Base-by-base conservation (phyloP, 2,797 vertebrate species). In the Coluber constrictor region DNA sequence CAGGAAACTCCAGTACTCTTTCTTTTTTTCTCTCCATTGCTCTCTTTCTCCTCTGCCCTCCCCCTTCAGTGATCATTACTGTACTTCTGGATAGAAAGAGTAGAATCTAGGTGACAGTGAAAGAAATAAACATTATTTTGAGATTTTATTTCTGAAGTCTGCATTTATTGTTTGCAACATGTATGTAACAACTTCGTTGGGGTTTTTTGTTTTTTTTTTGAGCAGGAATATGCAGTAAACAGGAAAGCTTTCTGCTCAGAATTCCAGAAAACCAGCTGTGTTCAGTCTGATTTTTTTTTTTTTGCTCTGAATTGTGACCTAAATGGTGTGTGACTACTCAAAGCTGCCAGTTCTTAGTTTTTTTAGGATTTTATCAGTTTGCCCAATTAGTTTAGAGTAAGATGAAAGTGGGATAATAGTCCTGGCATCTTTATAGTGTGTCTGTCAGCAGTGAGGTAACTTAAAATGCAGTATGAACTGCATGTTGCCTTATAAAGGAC, bases 221-320 rank as follows among this genome's bases (percentile, higher is more conserved):
- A 91, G 57, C 32, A 61, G n/a, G 32, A 89, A 89, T 54, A 91
- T 90, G 87, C 57, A 61, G 90, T 93, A 93, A 93, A 93, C 90
- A 93, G 90, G 90, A 93, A 93, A 93, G 87, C 47, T 70, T 92
- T 51, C 83, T 70, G 89, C 20, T 66, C 55, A 56, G 47, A 89
- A 93, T 91, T 89, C 90, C 66, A 93, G 57, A 93, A 91, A 88
- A 91, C 70, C 93, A 93, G 57, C 87, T 93, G 87, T 93, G 86
- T 60, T 89, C 32, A 89, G 88, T 91, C 90, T 93, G 56, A 89
- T 86, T 56, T 74, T 37, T 43, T 37, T 37, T 43, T 43, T 16
- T 37, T 16, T n/a, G 4, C n/a, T 70, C 61, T 74, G n/a, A 93
- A 55, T 11, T 27, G 90, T 93, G 90, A 86, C 92, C 56, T 79